Evolutionary conservation across 2,113 vertebrate genomes (phyloP).

Genomic region (Solenodon paradoxus): DNA sequence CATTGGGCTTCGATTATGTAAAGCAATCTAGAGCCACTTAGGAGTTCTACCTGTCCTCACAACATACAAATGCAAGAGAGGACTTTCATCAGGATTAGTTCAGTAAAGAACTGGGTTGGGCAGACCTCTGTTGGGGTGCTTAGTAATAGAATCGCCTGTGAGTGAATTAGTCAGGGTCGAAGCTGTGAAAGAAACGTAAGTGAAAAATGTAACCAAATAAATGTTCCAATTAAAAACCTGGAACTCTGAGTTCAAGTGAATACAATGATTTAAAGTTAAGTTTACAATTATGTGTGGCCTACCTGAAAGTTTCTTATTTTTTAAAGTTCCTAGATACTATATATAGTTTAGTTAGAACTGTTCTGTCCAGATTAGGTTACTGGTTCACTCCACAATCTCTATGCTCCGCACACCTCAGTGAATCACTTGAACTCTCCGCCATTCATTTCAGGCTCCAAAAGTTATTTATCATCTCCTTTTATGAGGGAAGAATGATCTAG

Average conservation of each 20-base stretch:
- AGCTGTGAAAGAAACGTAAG: background rate
- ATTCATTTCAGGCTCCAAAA: background rate
- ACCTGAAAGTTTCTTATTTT: background rate
- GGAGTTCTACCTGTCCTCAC: background rate
- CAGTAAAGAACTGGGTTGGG: background rate
- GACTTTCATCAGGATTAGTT: background rate
- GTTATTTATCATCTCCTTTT: background rate
- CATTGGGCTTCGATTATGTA: background rate
- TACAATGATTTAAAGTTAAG: background rate
- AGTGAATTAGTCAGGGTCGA: background rate
- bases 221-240: too few relatives aligned
- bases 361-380: background rate
- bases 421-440: background rate
- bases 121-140: background rate
- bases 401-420: background rate
- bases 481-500: background rate
- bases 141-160: background rate
- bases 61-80: background rate
- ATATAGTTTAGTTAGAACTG: background rate
- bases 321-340: background rate
- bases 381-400: background rate
- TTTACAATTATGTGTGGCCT: background rate
- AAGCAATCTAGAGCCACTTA: background rate
- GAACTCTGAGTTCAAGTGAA: background rate
- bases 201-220: background rate